Conservation (phyloP, 2,888 invertebrate genomes). For the Drosophila falleni region DNA sequence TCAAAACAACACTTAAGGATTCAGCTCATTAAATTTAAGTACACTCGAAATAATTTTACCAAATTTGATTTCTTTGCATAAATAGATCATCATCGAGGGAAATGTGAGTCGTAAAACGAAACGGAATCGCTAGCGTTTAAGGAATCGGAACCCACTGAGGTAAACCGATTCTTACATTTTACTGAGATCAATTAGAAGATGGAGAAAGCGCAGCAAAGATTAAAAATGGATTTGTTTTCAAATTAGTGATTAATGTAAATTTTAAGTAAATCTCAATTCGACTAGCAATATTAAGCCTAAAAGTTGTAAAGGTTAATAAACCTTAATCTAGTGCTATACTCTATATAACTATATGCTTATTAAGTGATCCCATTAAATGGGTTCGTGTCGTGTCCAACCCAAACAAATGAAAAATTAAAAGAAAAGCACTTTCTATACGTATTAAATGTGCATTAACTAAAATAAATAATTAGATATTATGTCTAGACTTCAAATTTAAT, state of each 20-base stretch:
- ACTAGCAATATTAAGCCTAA: constrained; percentile 43
- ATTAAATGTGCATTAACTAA: constrained; percentile 58
- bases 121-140: constrained; percentile 85
- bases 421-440: constrained; percentile 22
- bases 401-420: constrained; percentile 13
- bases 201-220: constrained; percentile 16
- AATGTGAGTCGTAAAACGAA: constrained; percentile 85
- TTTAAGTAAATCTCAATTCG: constrained; percentile 39
- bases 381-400: constrained; percentile 41
- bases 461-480: constrained; percentile 46
- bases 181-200: constrained; percentile 31
- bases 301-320: constrained; percentile 24
- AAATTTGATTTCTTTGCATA: neutral
- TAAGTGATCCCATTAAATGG: constrained; percentile 47
- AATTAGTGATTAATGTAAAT: constrained; percentile 37
- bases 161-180: constrained; percentile 78
- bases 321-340: constrained; percentile 26
- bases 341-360: constrained; percentile 19
- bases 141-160: constrained; percentile 83
- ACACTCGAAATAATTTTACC: neutral
- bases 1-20: neutral
- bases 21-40: neutral
- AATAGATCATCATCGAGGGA: constrained; percentile 85
- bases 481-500: constrained; percentile 30
- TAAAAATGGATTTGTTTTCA: constrained; percentile 11